Evolutionary conservation across 2,113 vertebrate genomes (phyloP).

Genomic region (Corapipo altera): DNA sequence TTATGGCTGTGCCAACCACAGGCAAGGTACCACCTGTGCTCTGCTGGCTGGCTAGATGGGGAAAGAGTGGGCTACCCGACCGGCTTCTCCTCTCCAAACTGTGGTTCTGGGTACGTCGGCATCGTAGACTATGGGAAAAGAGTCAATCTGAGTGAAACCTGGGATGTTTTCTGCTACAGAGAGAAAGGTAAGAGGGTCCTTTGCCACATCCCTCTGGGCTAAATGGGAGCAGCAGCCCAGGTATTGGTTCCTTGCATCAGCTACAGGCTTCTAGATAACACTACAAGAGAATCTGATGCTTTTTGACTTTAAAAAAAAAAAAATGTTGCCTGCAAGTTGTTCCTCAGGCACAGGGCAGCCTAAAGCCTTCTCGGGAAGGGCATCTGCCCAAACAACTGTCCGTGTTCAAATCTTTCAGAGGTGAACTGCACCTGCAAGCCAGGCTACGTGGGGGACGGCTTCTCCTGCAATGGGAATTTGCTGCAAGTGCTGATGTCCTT

Average conservation of each 20-base stretch:
- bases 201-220: neutral
- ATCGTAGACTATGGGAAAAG: conserved; percentile 89
- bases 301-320: neutral
- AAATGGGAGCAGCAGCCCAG: neutral
- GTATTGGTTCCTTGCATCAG: neutral
- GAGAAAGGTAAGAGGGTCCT: conserved; percentile 81
- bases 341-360: neutral
- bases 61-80: conserved; percentile 88
- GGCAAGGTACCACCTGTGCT: conserved; percentile 86
- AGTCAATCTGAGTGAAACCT: conserved; percentile 82
- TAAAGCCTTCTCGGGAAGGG: neutral
- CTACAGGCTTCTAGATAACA: neutral
- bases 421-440: conserved; percentile 87
- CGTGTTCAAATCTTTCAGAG: conserved; percentile 74
- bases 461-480: conserved; percentile 86
- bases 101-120: conserved; percentile 85
- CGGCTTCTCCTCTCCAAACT: conserved; percentile 81
- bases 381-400: fast-evolving
- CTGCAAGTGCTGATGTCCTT: conserved; percentile 86
- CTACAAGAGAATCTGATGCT: neutral
- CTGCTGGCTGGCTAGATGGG: conserved; percentile 85
- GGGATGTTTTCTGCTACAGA: conserved; percentile 93
- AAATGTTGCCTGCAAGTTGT: neutral
- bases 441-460: conserved; percentile 88
- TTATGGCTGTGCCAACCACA: conserved; percentile 20